These are phyloP conservation scores for Paraplagusia blochii DNA, from an alignment of 2,113 vertebrate species.

Conservation along the genomic window DNA sequence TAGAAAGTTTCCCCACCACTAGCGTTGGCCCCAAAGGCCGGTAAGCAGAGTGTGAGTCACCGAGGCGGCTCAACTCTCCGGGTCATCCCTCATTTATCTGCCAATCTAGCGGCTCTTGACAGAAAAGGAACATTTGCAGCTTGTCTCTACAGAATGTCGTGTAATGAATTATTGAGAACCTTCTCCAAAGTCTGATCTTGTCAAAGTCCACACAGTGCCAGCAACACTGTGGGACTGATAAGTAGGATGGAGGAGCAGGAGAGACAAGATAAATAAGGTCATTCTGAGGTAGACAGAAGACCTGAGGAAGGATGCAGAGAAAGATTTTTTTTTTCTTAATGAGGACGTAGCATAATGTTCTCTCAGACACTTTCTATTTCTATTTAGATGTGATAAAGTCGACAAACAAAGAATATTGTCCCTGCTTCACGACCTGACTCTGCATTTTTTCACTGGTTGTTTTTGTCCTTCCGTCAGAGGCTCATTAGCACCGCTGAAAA, in stretches of 20 bases:
- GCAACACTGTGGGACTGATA: conserved; percentile 46
- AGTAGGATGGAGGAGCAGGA: conserved; percentile 31
- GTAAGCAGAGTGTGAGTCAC: conserved; percentile 7
- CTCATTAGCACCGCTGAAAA: conserved; percentile 61
- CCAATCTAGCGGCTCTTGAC: conserved; percentile 23
- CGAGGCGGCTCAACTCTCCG: neutral
- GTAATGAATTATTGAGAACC: conserved; percentile 61
- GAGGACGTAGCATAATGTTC: neutral
- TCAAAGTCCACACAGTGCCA: conserved; percentile 42
- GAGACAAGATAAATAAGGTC: conserved; percentile 24
- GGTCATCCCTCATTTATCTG: conserved; percentile 37
- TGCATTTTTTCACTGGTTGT: conserved; percentile 11
- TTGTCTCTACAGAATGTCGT: conserved; percentile 25
- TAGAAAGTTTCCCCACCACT: too few relatives aligned
- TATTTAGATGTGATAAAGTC: neutral
- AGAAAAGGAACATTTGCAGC: conserved; percentile 37
- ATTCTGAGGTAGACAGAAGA: conserved; percentile 20
- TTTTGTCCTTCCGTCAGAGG: conserved; percentile 22
- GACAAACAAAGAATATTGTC: neutral
- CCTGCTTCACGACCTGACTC: conserved; percentile 10
- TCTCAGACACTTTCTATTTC: neutral
- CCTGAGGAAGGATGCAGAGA: conserved; percentile 1
- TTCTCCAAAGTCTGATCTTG: conserved; percentile 55
- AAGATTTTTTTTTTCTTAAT: conserved; percentile 20
- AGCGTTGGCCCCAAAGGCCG: conserved; percentile 30